Base-by-base conservation (phyloP, 2,888 invertebrate species). In the Trachelus iudaicus region DNA sequence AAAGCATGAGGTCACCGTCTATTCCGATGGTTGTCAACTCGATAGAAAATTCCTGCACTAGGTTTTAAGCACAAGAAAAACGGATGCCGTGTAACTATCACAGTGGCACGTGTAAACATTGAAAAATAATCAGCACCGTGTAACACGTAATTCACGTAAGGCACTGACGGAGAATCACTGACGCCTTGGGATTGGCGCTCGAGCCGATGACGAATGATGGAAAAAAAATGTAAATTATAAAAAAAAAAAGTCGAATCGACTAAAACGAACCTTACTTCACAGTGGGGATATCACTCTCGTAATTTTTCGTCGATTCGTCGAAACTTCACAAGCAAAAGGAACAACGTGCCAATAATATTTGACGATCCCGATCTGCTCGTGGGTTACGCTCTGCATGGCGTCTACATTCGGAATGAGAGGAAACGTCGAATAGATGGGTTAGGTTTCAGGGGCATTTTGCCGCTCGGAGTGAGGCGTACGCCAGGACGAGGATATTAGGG, bases 311-410 rank as follows among this genome's bases (percentile, higher is more conserved):
- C 23, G 75, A 69, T 77, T 68, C n/a, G 6, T 73, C 68, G 15
- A 68, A 73, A 74, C 1, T 31, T 75, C 15, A 75, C 9, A 34
- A 77, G 23, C 34, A 78, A 81, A 79, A 34, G 81, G 78, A 77
- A 23, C 23, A 9, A 56, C 69, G 34, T 56, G 56, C 56, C 2
- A 56, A 56, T 56, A 56, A 56, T 56, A 56, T 56, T 56, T 56
- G 56, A 56, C 2, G 30, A 75, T 71, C 37, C n/a, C 80, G 84
- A 84, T 84, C 84, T 79, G 81, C 81, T 86, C 88, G 87, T 87
- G 85, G 88, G 88, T 85, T 89, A 89, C 89, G 90, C 89, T 86
- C 91, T 88, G 90, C 90, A 90, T 90, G 91, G 88, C 91, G 88
- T 91, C 89, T 86, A 87, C 88, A 87, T 89, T 83, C 82, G 81